phyloP scores from a whole-genome alignment of 2,888 invertebrate species.

The Lathronympha strigana region DNA sequence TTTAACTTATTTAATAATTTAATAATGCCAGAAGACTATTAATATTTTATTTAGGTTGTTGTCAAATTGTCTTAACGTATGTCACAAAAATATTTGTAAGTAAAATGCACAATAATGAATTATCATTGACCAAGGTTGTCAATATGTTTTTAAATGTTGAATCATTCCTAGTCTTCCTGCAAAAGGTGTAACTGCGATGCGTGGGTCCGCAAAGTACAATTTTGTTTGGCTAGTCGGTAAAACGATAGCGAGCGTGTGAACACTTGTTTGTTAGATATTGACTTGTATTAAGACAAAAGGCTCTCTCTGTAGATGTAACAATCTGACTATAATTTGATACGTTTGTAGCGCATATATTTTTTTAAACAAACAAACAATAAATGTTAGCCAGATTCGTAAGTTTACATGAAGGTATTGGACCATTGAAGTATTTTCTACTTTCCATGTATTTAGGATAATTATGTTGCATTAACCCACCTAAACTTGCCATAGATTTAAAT shows the following conservation, averaged over 20 bases:
- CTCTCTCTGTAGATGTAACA: not conserved
- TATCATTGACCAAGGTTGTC: not conserved
- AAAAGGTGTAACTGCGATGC: too few relatives aligned
- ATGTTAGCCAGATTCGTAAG: too few relatives aligned
- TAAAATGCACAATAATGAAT: slow-evolving; percentile 25
- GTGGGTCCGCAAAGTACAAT: not conserved
- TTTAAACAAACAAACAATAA: too few relatives aligned
- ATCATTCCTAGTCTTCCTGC: too few relatives aligned
- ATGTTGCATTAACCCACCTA: slow-evolving; percentile 27
- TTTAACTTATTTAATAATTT: not conserved
- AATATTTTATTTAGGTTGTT: slow-evolving; percentile 5
- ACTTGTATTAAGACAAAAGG: not conserved
- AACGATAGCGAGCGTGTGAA: not conserved
- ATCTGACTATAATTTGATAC: not conserved
- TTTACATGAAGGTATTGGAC: too few relatives aligned
- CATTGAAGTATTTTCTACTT: not conserved
- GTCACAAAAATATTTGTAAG: slow-evolving; percentile 24
- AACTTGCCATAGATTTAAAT: slow-evolving; percentile 24
- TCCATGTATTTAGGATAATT: not conserved
- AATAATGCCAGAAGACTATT: not conserved
- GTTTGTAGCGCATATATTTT: not conserved
- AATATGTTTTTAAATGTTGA: not conserved
- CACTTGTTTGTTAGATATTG: not conserved
- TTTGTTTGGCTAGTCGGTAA: not conserved
- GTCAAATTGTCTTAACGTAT: not conserved